Conservation (phyloP, 2,113 vertebrate species). For the Acrocephalus kingi region DNA sequence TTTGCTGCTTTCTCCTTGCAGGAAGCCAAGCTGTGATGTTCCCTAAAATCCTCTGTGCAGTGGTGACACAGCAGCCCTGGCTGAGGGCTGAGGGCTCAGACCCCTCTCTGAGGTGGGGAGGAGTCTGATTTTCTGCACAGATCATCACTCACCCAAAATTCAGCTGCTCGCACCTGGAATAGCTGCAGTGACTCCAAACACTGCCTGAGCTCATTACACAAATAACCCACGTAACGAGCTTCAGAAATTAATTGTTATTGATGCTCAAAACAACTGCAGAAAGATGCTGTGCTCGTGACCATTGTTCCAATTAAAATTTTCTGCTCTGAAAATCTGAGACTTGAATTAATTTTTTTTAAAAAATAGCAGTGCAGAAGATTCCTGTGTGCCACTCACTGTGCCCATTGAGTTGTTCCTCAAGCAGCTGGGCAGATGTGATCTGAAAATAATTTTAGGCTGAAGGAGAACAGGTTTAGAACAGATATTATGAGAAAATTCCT, state of each 20-base stretch:
- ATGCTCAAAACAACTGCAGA: not conserved
- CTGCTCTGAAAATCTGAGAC: not conserved
- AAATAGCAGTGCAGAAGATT: fast-evolving
- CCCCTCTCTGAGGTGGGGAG: not conserved
- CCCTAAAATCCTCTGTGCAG: not conserved
- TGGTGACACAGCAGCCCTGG: not conserved
- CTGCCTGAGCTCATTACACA: not conserved
- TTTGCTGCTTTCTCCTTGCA: not conserved
- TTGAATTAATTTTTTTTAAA: not conserved
- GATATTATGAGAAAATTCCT: not conserved
- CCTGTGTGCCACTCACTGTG: fast-evolving
- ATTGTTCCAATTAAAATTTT: not conserved
- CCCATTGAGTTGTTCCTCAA: fast-evolving
- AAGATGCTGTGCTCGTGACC: not conserved
- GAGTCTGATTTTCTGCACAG: not conserved
- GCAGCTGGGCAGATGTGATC: not conserved
- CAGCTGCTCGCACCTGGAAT: not conserved
- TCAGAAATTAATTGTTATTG: not conserved
- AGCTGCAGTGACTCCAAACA: not conserved
- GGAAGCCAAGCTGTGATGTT: not conserved
- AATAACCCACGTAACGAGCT: not conserved
- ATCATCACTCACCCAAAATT: not conserved
- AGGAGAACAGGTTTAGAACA: not conserved
- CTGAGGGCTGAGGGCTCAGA: not conserved
- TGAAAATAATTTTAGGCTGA: not conserved